Evolutionary conservation across 2,113 vertebrate species (phyloP).

Genomic region (Tinamus guttatus): DNA sequence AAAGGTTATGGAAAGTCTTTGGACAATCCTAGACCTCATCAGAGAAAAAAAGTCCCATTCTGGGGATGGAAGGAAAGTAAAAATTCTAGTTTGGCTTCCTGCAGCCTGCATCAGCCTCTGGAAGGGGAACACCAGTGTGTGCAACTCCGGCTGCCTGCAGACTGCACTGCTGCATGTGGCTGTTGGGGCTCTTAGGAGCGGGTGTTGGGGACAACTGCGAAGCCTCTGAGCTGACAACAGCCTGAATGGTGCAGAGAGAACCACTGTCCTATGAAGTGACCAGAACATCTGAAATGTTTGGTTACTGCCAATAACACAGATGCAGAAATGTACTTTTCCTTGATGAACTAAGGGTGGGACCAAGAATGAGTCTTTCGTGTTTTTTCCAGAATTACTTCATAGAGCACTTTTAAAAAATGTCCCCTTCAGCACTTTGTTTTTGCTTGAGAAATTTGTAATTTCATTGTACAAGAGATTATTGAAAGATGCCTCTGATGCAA

Average conservation of each 20-base stretch:
- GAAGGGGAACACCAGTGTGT: fast-evolving
- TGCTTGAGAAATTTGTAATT: background rate
- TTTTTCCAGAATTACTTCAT: background rate
- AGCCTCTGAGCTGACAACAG: background rate
- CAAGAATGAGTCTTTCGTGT: background rate
- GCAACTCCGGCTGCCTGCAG: fast-evolving
- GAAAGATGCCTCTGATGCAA: background rate
- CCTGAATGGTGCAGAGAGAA: background rate
- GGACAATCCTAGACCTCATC: background rate
- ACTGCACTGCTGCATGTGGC: background rate
- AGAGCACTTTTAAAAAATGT: background rate
- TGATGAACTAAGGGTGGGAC: background rate
- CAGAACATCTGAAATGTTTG: background rate
- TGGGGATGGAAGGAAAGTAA: background rate
- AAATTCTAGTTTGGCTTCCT: background rate
- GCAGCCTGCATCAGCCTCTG: background rate
- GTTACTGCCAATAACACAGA: background rate
- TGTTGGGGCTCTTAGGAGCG: background rate
- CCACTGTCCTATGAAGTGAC: fast-evolving
- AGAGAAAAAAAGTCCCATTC: background rate
- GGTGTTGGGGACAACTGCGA: background rate
- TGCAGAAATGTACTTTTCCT: background rate
- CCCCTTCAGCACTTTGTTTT: background rate
- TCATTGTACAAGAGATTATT: background rate
- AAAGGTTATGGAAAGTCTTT: background rate